Conservation (phyloP, 2,797 vertebrate species). For the Megaceryle alcyon region DNA sequence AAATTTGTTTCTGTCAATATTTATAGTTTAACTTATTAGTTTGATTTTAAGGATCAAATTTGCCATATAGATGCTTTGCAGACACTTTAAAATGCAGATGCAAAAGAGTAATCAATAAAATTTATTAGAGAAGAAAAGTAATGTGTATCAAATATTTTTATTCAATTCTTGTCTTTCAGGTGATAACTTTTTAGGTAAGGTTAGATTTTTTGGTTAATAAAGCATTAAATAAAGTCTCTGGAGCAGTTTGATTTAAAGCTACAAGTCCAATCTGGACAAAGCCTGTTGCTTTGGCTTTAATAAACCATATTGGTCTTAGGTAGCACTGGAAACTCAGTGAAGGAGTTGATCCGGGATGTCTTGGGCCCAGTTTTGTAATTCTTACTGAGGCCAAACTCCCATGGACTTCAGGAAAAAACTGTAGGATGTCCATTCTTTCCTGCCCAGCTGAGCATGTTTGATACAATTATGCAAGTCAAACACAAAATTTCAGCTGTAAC, state of each 20-base stretch:
- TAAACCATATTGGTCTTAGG: background rate
- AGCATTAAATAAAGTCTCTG: background rate
- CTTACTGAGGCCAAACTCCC: background rate
- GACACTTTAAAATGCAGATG: background rate
- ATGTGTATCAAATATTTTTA: background rate
- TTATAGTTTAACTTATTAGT: conserved; percentile 32
- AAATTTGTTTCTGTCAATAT: conserved; percentile 24
- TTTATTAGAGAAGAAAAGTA: background rate
- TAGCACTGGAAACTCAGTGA: background rate
- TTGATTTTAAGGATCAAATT: conserved; percentile 13
- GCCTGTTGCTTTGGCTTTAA: conserved; percentile 36
- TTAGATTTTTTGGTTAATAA: background rate
- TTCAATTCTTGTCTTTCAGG: background rate
- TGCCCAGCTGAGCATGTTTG: background rate
- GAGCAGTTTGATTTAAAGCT: conserved; percentile 8
- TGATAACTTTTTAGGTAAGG: background rate
- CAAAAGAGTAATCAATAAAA: background rate
- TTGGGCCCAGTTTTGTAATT: background rate
- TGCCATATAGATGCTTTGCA: background rate
- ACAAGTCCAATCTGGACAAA: background rate
- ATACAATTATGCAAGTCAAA: background rate
- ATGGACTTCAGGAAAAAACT: background rate
- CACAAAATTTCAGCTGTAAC: background rate
- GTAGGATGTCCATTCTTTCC: background rate
- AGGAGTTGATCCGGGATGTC: background rate